These are phyloP conservation scores for Phymanthus crucifer DNA, from an alignment of 92 coral and sea anemone genomes.

Conservation along the genomic window DNA sequence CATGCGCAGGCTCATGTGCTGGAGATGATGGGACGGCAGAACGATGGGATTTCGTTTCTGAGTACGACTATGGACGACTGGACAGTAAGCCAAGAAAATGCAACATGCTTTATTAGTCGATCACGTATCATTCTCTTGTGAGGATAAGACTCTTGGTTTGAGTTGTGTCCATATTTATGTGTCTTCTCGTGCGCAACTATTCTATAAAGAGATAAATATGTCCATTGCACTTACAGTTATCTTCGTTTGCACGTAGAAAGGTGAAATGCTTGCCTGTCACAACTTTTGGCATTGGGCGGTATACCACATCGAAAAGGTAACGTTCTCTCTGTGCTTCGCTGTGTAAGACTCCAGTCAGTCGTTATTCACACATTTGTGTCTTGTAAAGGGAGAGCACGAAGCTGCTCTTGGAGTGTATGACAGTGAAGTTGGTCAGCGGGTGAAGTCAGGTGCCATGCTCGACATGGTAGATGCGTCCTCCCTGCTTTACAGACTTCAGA, in stretches of 20 bases:
- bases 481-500: constrained; percentile 84
- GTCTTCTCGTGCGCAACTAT: not conserved
- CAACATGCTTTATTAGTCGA: too few species aligned
- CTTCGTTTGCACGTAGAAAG: constrained; percentile 48
- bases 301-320: constrained; percentile 94
- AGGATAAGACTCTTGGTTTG: too few species aligned
- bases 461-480: constrained; percentile 93
- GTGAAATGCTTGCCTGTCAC: constrained; percentile 93
- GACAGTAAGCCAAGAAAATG: constrained; percentile 58
- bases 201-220: not conserved
- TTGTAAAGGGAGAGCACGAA: constrained; percentile 76
- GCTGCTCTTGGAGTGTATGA: constrained; percentile 93
- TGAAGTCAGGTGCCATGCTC: constrained; percentile 95
- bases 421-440: constrained; percentile 84
- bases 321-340: not conserved
- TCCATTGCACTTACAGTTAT: not conserved
- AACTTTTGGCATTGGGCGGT: constrained; percentile 99
- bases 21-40: constrained; percentile 85
- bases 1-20: constrained; percentile 94
- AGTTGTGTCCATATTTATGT: too few species aligned
- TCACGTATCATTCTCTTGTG: too few species aligned
- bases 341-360: not conserved
- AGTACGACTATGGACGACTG: constrained; percentile 75
- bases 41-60: constrained; percentile 83
- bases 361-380: not conserved